Evolutionary conservation across 2,113 vertebrate species (phyloP).

Genomic region (Butastur rufipennis): DNA sequence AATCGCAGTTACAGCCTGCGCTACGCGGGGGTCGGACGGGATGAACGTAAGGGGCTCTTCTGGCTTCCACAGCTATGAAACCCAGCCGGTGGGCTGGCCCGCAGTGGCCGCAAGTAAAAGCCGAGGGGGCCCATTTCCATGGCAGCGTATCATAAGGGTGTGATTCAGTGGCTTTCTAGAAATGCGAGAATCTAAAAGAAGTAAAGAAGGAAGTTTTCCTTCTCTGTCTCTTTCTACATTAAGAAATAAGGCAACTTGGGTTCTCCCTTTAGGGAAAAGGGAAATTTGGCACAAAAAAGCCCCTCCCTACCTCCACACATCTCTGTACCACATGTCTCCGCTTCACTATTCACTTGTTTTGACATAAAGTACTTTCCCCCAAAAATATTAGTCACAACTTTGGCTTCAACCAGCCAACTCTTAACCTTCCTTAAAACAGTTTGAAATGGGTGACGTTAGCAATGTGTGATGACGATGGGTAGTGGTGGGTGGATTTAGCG

Average conservation of each 20-base stretch:
- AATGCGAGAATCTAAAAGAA: background rate
- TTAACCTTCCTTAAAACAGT: constrained; percentile 1
- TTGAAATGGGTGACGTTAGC: background rate
- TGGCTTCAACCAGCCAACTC: background rate
- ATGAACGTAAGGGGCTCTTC: background rate
- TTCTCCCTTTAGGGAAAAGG: constrained; percentile 46
- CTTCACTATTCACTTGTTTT: constrained; percentile 7
- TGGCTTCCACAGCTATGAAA: background rate
- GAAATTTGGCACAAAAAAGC: constrained; percentile 40
- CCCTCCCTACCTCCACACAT: constrained; percentile 16
- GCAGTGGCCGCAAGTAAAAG: background rate
- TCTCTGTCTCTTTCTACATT: background rate
- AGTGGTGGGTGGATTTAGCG: background rate
- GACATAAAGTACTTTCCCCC: constrained; percentile 25
- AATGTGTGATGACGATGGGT: background rate
- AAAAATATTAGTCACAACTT: constrained; percentile 12
- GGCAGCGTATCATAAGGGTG: background rate
- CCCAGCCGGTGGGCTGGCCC: background rate
- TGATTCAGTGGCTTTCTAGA: constrained; percentile 63
- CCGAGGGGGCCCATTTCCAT: background rate
- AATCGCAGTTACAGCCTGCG: fast-evolving
- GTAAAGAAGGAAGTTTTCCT: constrained; percentile 31
- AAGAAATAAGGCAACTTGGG: constrained; percentile 33
- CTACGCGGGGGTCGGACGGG: background rate
- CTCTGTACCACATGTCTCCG: background rate